A percentile compares a stretch with the other conserved stretches of the same genome.
Conservation (phyloP, 2,797 vertebrate species). For the Pipistrellus nathusii region DNA sequence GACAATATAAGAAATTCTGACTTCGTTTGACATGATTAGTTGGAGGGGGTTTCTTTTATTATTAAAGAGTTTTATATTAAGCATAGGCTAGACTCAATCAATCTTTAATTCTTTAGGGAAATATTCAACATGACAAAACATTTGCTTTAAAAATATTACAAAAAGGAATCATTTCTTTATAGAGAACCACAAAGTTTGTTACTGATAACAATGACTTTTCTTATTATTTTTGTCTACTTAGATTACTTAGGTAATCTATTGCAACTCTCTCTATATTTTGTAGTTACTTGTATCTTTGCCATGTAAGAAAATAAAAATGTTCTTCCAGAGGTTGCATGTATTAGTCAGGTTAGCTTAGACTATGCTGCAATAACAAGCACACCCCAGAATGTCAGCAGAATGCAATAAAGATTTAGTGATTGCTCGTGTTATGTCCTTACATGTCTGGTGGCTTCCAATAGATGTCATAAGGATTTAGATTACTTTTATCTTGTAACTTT, state of each 20-base stretch:
- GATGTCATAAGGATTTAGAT: neutral
- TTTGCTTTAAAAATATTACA: conserved; percentile 14
- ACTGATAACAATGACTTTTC: neutral
- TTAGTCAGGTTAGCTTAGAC: neutral
- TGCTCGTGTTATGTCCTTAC: neutral
- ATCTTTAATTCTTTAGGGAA: conserved; percentile 2
- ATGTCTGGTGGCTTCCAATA: neutral
- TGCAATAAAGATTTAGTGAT: neutral
- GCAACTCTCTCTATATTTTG: neutral
- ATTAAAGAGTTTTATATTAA: conserved; percentile 26
- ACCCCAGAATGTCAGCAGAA: neutral
- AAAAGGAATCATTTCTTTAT: neutral
- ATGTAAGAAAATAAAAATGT: neutral
- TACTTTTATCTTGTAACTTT: neutral
- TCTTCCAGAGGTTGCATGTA: neutral
- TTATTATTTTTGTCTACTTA: neutral
- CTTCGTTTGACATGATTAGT: neutral
- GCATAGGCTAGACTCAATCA: neutral
- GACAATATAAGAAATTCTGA: neutral
- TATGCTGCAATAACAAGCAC: neutral
- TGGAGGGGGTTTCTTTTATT: neutral
- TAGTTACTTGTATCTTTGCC: neutral
- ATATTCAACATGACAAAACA: neutral
- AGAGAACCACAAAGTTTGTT: neutral
- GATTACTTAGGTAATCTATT: neutral